Base-by-base conservation (phyloP, 2,888 invertebrate species). In the Scotopteryx bipunctaria region DNA sequence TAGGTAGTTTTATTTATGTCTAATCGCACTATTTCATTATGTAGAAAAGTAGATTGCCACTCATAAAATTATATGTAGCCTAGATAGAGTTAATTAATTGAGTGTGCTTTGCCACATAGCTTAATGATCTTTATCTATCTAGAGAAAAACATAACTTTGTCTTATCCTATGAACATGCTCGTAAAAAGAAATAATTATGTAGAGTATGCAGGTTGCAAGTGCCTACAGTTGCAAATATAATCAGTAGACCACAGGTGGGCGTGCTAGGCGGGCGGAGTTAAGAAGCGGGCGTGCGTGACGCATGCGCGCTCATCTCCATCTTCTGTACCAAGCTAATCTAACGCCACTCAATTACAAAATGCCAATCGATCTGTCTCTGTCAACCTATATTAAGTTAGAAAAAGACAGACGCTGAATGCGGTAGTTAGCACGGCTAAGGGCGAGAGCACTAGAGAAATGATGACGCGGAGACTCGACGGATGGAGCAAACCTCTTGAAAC, bases 211-310 rank as follows among this genome's bases (percentile, higher is more conserved):
- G 23, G 11, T 25, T 43, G 23, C 23, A 81, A 71, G 72, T 69
- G 63, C 67, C 46, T 54, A 48, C 33, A 45, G 65, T 73, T 69
- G 73, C 69, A 50, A 61, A 48, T 50, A 55, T 69, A 57, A 66
- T 55, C 69, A 76, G 76, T 71, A 78, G 70, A 81, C 82, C 78
- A 86, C 86, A 86, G 86, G 86, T 88, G 88, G 88, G 88, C 87
- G 89, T 83, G 59, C 61, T 66, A 64, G 71, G 64, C 83, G 80
- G 89, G 87, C 83, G 88, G 86, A 71, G 86, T 78, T 69, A 68
- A 53, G 55, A 71, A 70, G 69, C 81, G 81, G 87, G 86, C 86
- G 87, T 79, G 76, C 55, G 64, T 48, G 64, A 73, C 88, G 89
- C 89, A 87, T 87, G 89, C 89, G 89, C 77, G 55, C 54, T 66